phyloP scores from a whole-genome alignment of 2,797 vertebrate genomes.

The Podargus strigoides region DNA sequence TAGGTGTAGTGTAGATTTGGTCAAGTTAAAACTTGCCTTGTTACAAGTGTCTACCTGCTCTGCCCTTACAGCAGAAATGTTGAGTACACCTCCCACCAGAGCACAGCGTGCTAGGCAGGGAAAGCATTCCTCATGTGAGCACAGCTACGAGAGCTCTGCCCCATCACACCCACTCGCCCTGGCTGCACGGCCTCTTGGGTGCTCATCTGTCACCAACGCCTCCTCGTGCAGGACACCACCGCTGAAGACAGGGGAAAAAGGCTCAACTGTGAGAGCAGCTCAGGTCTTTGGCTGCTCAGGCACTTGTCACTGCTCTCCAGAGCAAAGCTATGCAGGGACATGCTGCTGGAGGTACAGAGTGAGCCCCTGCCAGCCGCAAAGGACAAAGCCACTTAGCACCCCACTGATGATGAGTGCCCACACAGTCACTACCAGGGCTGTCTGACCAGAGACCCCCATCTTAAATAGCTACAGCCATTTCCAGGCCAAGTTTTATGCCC shows the following conservation, averaged over 20 bases:
- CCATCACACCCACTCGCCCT: neutral
- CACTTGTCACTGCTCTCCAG: rapidly evolving
- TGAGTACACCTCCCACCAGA: neutral
- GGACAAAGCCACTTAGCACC: neutral
- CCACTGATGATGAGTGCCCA: neutral
- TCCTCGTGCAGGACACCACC: rapidly evolving
- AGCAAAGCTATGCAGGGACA: rapidly evolving
- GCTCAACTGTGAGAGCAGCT: neutral
- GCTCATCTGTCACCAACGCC: neutral
- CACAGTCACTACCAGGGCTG: neutral
- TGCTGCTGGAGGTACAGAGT: neutral
- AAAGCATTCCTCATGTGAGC: rapidly evolving
- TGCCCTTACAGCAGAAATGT: neutral
- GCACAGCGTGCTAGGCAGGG: neutral
- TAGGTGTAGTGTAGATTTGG: too few relatives aligned
- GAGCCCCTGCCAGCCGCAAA: neutral
- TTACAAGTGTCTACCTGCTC: neutral
- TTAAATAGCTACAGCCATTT: neutral
- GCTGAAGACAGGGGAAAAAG: neutral
- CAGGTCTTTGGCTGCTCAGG: neutral
- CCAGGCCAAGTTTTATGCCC: rapidly evolving
- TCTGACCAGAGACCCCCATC: neutral
- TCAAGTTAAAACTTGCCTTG: neutral
- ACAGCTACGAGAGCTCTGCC: neutral
- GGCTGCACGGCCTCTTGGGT: neutral